phyloP scores from a whole-genome alignment of 2,888 invertebrate species.

The Lithosia quadra region DNA sequence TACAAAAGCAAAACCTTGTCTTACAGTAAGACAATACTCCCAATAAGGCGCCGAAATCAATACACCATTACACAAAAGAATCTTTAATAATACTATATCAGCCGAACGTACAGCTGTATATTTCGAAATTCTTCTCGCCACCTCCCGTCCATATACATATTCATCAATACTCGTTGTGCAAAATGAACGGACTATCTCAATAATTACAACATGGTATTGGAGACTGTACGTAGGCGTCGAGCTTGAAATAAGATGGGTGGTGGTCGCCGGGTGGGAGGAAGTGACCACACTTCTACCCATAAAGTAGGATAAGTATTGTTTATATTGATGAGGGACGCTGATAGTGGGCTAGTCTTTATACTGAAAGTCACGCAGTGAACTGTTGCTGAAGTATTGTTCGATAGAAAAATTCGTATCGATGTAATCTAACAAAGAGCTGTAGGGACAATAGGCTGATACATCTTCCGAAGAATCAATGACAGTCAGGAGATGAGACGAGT shows the following conservation, averaged over 20 bases:
- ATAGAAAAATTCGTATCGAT: neutral
- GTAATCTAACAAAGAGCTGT: neutral
- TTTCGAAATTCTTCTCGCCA: neutral
- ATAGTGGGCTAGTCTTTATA: neutral
- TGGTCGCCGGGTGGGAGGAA: constrained; percentile 2
- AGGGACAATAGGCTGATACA: neutral
- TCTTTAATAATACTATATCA: neutral
- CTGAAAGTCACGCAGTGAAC: neutral
- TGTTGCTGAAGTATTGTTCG: no score
- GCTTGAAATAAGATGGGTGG: constrained; percentile 27
- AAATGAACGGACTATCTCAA: constrained; percentile 44
- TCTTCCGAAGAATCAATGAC: neutral
- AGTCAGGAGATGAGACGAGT: no score
- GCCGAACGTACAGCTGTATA: neutral
- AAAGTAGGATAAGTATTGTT: neutral
- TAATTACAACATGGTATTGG: constrained; percentile 50
- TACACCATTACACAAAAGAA: neutral
- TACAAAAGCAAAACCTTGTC: constrained; percentile 1
- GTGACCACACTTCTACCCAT: constrained; percentile 6
- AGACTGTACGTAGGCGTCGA: constrained; percentile 40
- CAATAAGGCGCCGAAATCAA: neutral
- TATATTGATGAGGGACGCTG: neutral
- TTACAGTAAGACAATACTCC: neutral
- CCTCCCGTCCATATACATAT: constrained; percentile 15
- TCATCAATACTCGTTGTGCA: constrained; percentile 33